Evolutionary conservation across 1,140 invertebrate genomes (phyloP), one percentile per base, ranked within the genome.

Genomic region (Neomicropteryx cornuta): DNA sequence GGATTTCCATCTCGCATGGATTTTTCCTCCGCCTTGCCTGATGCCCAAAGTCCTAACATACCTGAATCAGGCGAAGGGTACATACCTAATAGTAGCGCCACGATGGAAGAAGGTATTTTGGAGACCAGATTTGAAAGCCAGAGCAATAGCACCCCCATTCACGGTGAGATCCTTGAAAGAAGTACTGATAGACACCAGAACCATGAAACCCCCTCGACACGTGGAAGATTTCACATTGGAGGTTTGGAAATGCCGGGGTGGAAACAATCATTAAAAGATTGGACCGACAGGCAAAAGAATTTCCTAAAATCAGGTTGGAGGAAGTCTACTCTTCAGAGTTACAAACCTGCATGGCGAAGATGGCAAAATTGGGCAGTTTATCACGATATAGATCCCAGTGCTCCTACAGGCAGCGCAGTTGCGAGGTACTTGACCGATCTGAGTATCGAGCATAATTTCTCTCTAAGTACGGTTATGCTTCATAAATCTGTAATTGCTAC

Each of bases 401-500:
- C 24, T 5, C 45, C 46, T 18, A 13, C 22, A 3, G 43, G 37
- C 18, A 42, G 41, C 17, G 35, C 49, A 19, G 31, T 55, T 6
- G 50, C 46, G 11, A 43, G 42, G 34, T 55, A 47, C 46, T 29
- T 56, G 14, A 43, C 42, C 4, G 37, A 44, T 30, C 31, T 52
- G 14, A 37, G 43, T 36, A 18, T 34, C 2, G 40, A 13, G 30
- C 39, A 47, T 39, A 47, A 32, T 30, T 41, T 36, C 1, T 38
- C 47, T 1, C 46, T 47, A 23, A 52, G 39, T 17, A 56, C 51
- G 8, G 52, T 56, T 38, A 22, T 51, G 19, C 36, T 53, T 2
- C 47, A 55, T 41, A 57, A 53, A 36, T 55, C 52, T 13, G 48
- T 50, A 3, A 36, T 53, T 8, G 41, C 47, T 2, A 53, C 53